A percentile compares a stretch with the other conserved stretches of the same genome.
Evolutionary conservation across 2,113 vertebrate species (phyloP).

Genomic region (Phrynosoma platyrhinos): DNA sequence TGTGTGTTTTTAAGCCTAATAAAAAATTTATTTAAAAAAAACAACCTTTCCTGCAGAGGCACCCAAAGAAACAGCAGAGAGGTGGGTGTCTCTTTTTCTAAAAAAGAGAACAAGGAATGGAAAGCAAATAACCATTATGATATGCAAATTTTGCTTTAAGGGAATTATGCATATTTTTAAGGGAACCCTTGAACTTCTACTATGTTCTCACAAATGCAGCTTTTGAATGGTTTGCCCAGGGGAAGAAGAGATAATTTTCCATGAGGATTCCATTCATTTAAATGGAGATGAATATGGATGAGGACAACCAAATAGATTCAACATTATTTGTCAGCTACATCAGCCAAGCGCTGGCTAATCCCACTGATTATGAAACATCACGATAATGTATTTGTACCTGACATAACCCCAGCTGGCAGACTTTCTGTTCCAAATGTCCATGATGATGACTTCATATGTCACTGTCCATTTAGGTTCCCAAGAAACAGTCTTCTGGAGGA

Average conservation of each 20-base stretch:
- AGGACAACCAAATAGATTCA: constrained; percentile 64
- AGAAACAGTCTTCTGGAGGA: neutral
- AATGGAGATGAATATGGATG: constrained; percentile 73
- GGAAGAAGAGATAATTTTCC: constrained; percentile 60
- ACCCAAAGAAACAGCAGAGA: constrained; percentile 13
- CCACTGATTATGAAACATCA: constrained; percentile 65
- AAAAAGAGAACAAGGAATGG: constrained; percentile 56
- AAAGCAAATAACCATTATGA: constrained; percentile 64
- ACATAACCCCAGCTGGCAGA: constrained; percentile 51
- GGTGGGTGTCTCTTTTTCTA: neutral
- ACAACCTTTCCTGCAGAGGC: constrained; percentile 36
- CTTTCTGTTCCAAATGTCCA: constrained; percentile 55
- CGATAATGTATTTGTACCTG: constrained; percentile 61
- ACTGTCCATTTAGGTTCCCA: constrained; percentile 47
- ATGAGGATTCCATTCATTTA: constrained; percentile 70
- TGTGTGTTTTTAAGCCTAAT: too few relatives aligned
- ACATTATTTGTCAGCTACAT: constrained; percentile 62
- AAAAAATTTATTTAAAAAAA: too few relatives aligned
- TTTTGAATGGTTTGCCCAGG: constrained; percentile 60
- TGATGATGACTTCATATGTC: constrained; percentile 67
- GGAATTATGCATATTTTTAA: constrained; percentile 69
- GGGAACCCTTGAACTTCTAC: constrained; percentile 63
- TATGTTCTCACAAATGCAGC: constrained; percentile 60
- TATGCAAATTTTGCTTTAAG: constrained; percentile 66
- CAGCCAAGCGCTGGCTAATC: constrained; percentile 71